Percentiles rank a stretch among this genome's conserved stretches.
These are phyloP conservation scores for Epicauta chinensis DNA, from an alignment of 1,140 invertebrate species.

Conservation along the genomic window DNA sequence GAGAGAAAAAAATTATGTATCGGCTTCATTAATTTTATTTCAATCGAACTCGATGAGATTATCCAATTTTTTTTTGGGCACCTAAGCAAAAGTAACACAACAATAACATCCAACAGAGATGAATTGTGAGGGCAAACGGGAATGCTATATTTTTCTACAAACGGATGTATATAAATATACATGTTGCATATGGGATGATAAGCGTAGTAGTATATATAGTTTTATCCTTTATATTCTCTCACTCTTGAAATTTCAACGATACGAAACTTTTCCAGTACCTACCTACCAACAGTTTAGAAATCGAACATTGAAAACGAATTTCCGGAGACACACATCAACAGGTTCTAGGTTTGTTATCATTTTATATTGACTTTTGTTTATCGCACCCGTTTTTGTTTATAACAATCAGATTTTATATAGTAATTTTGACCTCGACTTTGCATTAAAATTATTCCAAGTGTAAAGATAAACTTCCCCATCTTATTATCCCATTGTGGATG, in stretches of 20 bases:
- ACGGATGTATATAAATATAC: slow-evolving; percentile 23
- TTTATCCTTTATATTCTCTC: slow-evolving; percentile 11
- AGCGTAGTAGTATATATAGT: slow-evolving; percentile 15
- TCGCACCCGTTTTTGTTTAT: too few species aligned
- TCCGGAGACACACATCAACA: not conserved
- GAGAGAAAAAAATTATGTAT: slow-evolving; percentile 28
- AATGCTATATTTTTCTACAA: slow-evolving; percentile 28
- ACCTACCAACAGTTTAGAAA: too few species aligned
- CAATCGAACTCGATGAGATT: slow-evolving; percentile 19
- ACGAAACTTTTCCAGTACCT: slow-evolving; percentile 1
- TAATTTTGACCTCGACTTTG: too few species aligned
- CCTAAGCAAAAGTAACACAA: slow-evolving; percentile 1
- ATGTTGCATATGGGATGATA: slow-evolving; percentile 34
- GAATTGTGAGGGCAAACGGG: slow-evolving; percentile 15
- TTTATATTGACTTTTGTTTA: not conserved
- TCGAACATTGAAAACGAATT: not conserved
- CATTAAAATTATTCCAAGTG: not conserved
- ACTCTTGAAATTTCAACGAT: slow-evolving; percentile 6
- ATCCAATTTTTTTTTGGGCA: slow-evolving; percentile 31
- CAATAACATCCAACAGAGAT: too few species aligned
- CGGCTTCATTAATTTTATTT: slow-evolving; percentile 33
- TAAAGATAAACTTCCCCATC: not conserved
- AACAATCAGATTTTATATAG: too few species aligned
- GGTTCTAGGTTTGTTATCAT: not conserved
- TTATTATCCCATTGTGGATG: too few species aligned